A percentile compares a stretch with the other conserved stretches of the same genome.
These are phyloP conservation scores for Phyllostomus discolor DNA, from an alignment of 2,113 vertebrate species.

Conservation along the genomic window DNA sequence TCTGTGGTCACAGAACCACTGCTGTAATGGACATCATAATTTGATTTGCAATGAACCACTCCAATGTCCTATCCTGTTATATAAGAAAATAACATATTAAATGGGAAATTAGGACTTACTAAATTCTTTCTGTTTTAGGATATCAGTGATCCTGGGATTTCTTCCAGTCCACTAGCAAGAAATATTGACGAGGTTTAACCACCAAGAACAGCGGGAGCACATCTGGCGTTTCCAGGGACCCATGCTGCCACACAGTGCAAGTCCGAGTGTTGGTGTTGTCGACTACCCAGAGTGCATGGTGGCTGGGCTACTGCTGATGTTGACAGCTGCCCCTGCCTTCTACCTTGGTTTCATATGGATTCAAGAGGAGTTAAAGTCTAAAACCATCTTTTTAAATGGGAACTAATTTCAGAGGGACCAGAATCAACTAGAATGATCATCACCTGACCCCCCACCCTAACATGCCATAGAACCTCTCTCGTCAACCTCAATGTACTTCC, in stretches of 20 bases:
- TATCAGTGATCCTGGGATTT: not conserved
- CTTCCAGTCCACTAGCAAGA: not conserved
- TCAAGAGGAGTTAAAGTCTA: not conserved
- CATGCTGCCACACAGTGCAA: not conserved
- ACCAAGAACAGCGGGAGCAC: not conserved
- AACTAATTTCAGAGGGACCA: not conserved
- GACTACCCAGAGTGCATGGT: not conserved
- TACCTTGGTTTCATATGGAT: not conserved
- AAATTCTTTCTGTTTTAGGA: not conserved
- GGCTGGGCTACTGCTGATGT: not conserved
- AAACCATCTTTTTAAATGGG: not conserved
- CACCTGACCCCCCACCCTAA: not conserved
- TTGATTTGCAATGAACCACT: not conserved
- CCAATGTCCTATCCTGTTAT: not conserved
- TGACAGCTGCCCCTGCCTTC: not conserved
- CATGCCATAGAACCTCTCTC: not conserved
- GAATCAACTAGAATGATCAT: not conserved
- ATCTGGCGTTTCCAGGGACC: not conserved
- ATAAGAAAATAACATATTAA: not conserved
- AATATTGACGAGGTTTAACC: not conserved
- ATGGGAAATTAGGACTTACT: not conserved
- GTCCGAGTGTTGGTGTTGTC: accelerated
- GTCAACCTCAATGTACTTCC: not conserved
- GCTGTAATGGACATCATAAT: not conserved
- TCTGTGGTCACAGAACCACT: not conserved